phyloP scores from a whole-genome alignment of 2,797 vertebrate genomes.

The Petrocephalus schoutedeni region DNA sequence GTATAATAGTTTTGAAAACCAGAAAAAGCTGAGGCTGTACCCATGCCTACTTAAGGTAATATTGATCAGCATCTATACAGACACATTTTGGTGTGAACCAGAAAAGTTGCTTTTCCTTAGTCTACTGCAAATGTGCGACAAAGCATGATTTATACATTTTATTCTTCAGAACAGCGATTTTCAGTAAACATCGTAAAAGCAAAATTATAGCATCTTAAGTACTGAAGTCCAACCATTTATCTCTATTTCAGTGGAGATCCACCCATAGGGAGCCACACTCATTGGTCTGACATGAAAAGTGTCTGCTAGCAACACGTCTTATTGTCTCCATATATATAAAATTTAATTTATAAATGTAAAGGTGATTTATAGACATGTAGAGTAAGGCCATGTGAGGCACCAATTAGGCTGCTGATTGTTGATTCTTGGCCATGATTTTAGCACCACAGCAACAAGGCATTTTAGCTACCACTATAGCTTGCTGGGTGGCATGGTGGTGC shows the following conservation, averaged over 20 bases:
- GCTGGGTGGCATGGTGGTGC: too few relatives aligned
- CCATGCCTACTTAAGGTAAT: not conserved
- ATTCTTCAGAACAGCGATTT: not conserved
- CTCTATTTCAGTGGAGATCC: not conserved
- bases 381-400: not conserved
- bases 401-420: not conserved
- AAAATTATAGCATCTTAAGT: not conserved
- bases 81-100: not conserved
- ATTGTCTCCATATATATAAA: not conserved
- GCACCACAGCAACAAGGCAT: not conserved
- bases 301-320: not conserved
- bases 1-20: not conserved
- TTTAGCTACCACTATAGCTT: not conserved
- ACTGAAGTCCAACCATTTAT: not conserved
- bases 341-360: too few relatives aligned
- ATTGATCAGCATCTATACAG: not conserved
- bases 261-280: not conserved
- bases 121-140: not conserved
- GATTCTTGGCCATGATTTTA: not conserved
- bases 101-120: not conserved
- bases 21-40: not conserved
- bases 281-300: not conserved
- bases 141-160: not conserved
- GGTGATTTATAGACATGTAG: not conserved
- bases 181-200: conserved; percentile 5